Percentiles rank a stretch among this genome's conserved stretches.
Evolutionary conservation across 1,140 invertebrate species (phyloP).

Genomic region (Probaryconus sp.): DNA sequence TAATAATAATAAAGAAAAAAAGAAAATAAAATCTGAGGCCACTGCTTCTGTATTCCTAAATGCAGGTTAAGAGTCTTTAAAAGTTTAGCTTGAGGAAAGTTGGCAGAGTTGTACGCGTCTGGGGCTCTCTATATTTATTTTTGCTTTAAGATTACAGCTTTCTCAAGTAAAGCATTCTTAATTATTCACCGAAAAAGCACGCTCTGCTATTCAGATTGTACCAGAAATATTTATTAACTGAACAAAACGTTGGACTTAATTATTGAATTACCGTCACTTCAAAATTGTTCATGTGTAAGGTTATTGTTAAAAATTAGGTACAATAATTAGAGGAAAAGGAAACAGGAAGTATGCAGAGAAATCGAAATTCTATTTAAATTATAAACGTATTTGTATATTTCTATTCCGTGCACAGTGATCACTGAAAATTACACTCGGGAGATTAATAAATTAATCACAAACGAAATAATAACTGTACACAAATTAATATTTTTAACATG

Average conservation of each 20-base stretch:
- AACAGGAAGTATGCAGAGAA: too few relatives aligned
- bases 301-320: too few relatives aligned
- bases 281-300: too few relatives aligned
- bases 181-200: constrained; percentile 29
- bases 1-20: too few relatives aligned
- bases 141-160: constrained; percentile 25
- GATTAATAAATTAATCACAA: too few relatives aligned
- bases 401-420: too few relatives aligned
- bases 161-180: constrained; percentile 25
- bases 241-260: background rate
- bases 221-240: constrained; percentile 8
- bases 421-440: too few relatives aligned
- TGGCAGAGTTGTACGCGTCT: constrained; percentile 19
- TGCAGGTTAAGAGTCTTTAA: constrained; percentile 48
- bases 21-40: constrained; percentile 18
- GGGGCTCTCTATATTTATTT: constrained; percentile 23
- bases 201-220: constrained; percentile 1
- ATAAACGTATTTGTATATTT: too few relatives aligned
- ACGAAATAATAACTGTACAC: too few relatives aligned
- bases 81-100: constrained; percentile 33
- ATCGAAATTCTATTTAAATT: too few relatives aligned
- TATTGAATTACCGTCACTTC: background rate
- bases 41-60: constrained; percentile 24
- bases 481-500: too few relatives aligned
- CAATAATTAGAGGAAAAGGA: too few relatives aligned